Evolutionary conservation across 2,888 invertebrate genomes (phyloP), one percentile per base, ranked within the genome.

Genomic region (Plusia festucae): DNA sequence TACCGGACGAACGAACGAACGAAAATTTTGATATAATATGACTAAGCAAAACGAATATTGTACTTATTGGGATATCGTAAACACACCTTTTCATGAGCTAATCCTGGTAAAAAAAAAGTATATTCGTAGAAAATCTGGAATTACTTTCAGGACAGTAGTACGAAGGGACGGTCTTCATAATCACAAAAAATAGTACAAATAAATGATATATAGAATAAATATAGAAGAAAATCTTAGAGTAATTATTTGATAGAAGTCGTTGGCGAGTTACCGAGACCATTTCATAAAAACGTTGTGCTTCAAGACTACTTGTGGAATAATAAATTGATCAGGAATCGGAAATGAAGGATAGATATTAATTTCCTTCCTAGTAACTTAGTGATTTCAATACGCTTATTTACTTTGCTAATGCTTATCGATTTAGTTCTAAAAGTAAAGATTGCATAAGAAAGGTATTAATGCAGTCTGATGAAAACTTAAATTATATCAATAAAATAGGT

Each of bases 11-110:
- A n/a, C n/a, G n/a, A n/a, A n/a, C n/a, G n/a, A n/a, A n/a, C n/a
- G n/a, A n/a, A 40, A 40, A 40, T n/a, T 40, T 40, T 40, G 40
- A 40, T 40, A 40, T 40, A 40, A 40, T 40, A 40, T 40, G n/a
- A 40, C 40, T 40, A n/a, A 6, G 40, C 40, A n/a, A n/a, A 3
- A n/a, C 40, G 40, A 40, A 40, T 40, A 40, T 40, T 5, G n/a
- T 40, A 40, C 40, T n/a, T 40, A 40, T 40, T 40, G 40, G 40
- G n/a, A 40, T n/a, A n/a, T 40, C 40, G 40, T n/a, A 15, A n/a
- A 15, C 40, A 40, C 40, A n/a, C n/a, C 15, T 40, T 40, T 40
- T 40, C 40, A 40, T 40, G 34, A 34, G 40, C 40, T 40, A 40
- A 40, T 6, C 40, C 4, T n/a, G n/a, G 6, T n/a, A 40, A 40